Percentiles rank a stretch among this genome's conserved stretches.
These are phyloP conservation scores for Cacatua alba DNA, from an alignment of 2,113 vertebrate genomes.

Conservation along the genomic window DNA sequence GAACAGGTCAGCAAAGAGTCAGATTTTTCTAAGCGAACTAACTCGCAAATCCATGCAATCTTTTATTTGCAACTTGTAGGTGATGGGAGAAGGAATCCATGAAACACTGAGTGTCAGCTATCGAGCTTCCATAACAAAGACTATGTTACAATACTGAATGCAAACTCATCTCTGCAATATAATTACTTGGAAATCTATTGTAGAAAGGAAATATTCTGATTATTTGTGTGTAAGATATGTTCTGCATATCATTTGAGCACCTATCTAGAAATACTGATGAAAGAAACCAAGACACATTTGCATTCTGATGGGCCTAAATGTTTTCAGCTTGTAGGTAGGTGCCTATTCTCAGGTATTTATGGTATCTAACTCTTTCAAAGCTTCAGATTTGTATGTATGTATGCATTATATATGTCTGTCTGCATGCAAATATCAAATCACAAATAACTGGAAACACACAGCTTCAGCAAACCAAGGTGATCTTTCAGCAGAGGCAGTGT, in stretches of 20 bases:
- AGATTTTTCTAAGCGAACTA: not conserved
- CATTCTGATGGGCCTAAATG: slow-evolving; percentile 27
- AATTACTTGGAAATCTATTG: not conserved
- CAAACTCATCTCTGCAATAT: not conserved
- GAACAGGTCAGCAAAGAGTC: not conserved
- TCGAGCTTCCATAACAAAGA: slow-evolving; percentile 27
- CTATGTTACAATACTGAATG: not conserved
- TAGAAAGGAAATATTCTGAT: not conserved
- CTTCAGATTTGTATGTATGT: not conserved
- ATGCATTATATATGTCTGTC: not conserved
- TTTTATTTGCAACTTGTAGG: not conserved
- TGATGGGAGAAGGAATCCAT: not conserved
- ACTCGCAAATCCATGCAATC: not conserved
- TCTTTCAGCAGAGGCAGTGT: slow-evolving; percentile 48
- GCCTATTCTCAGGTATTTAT: not conserved
- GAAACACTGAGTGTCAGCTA: not conserved
- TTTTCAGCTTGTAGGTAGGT: slow-evolving; percentile 31
- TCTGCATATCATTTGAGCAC: not conserved
- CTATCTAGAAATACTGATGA: not conserved
- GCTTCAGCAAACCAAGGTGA: slow-evolving; percentile 42
- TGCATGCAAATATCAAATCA: slow-evolving; percentile 35
- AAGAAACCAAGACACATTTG: slow-evolving; percentile 22
- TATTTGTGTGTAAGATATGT: not conserved
- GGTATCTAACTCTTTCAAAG: not conserved
- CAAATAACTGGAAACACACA: slow-evolving; percentile 16